Percentiles rank a stretch among this genome's conserved stretches.
Evolutionary conservation across 2,888 invertebrate genomes (phyloP).

Genomic region (Ennomos erosarius): DNA sequence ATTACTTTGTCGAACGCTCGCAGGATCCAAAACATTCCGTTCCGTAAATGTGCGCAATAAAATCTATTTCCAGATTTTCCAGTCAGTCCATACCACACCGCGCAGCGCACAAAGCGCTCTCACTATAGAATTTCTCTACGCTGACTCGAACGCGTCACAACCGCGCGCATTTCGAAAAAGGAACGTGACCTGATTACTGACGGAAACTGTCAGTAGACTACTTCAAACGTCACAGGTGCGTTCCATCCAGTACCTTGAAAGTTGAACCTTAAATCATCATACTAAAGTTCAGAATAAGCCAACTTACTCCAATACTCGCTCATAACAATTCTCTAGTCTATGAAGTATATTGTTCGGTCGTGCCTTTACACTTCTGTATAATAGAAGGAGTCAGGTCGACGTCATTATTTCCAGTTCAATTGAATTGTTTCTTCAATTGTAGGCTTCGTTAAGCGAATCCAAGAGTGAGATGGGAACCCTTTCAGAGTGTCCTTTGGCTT

Average conservation of each 20-base stretch:
- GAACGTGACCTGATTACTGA: conserved; percentile 83
- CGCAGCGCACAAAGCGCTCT: conserved; percentile 39
- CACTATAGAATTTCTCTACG: conserved; percentile 49
- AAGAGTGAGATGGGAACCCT: conserved; percentile 36
- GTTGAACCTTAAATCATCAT: conserved; percentile 48
- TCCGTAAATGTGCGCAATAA: conserved; percentile 46
- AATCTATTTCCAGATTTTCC: conserved; percentile 57
- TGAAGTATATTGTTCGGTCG: conserved; percentile 67
- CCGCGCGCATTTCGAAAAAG: conserved; percentile 76
- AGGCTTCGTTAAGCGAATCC: conserved; percentile 52
- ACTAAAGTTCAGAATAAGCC: conserved; percentile 47
- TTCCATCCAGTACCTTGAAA: conserved; percentile 35
- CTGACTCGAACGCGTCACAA: conserved; percentile 50
- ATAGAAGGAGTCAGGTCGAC: conserved; percentile 57
- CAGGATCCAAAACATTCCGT: conserved; percentile 33
- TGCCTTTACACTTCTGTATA: conserved; percentile 62
- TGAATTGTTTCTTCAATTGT: conserved; percentile 57
- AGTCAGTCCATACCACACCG: conserved; percentile 42
- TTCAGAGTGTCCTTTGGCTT: conserved; percentile 30
- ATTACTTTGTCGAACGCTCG: conserved; percentile 32
- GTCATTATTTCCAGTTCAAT: conserved; percentile 64
- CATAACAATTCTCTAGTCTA: conserved; percentile 56
- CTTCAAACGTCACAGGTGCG: conserved; percentile 67
- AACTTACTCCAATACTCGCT: conserved; percentile 39
- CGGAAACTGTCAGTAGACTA: conserved; percentile 77